Base-by-base conservation (phyloP, 2,797 vertebrate genomes). In the Chanos chanos region DNA sequence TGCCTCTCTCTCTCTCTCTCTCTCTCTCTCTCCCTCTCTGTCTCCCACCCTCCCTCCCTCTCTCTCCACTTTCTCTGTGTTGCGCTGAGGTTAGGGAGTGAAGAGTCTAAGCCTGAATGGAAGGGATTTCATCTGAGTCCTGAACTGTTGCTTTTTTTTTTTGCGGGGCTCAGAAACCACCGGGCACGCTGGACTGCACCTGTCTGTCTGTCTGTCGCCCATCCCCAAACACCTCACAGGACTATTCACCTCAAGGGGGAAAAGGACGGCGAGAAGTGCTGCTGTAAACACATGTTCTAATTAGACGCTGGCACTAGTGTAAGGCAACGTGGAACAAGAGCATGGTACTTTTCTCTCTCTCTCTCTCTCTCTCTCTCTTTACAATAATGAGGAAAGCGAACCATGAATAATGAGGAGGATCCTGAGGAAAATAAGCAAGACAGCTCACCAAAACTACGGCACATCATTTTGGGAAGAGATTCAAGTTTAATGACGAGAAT, bases 121-220 rank as follows among this genome's bases (percentile, higher is more conserved):
- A 64, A 68, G 66, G 77, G 74, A 78, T 86, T 80, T 81, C 72
- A 82, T 87, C 84, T 77, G 80, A 78, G 75, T 80, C 52, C 75
- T 72, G 85, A 87, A 87, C 86, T 90, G 84, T 89, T 89, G 79
- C 83, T 60, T 36, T 60, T 37, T 27, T 15, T 6, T 68, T 72
- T 71, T 58, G 44, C 28, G 16, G 59, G 30, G 53, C 69, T 70
- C 57, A 52, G 41, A 56, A 50, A 39, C 24, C 39, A 22, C 49
- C n/a, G 39, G 70, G 63, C 50, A 50, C 62, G 48, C 18, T 48
- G 52, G 64, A 71, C 72, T 61, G 41, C 58, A 68, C 47, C 49
- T 63, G 59, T 43, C 45, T 47, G 12, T 40, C 21, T 55, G 48
- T 36, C 57, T 39, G 47, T 61, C 45, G 28, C 58, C 71, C 34